Percentiles rank a stretch among this genome's conserved stretches.
These are phyloP conservation scores for Plecturocebus donacophilus DNA, from an alignment of 2,113 vertebrate species.

Conservation along the genomic window DNA sequence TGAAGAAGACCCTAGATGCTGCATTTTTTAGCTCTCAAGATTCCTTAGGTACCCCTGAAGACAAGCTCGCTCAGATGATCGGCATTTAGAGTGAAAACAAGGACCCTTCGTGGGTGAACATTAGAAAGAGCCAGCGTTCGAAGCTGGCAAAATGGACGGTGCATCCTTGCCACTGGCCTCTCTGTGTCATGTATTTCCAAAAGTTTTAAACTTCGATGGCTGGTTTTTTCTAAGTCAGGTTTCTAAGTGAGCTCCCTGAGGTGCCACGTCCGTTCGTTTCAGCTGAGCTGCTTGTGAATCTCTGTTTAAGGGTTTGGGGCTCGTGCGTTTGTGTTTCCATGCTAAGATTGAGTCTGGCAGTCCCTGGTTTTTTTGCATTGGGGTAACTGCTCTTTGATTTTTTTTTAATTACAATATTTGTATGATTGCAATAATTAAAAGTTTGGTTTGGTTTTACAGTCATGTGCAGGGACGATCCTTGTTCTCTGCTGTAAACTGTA, in stretches of 20 bases:
- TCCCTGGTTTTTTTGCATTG: conserved; percentile 73
- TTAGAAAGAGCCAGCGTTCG: conserved; percentile 51
- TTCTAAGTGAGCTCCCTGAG: conserved; percentile 72
- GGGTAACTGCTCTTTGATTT: conserved; percentile 72
- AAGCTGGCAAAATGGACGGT: conserved; percentile 49
- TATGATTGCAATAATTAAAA: conserved; percentile 58
- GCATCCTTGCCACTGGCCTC: conserved; percentile 56
- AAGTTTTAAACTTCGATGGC: conserved; percentile 66
- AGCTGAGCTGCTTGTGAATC: conserved; percentile 21
- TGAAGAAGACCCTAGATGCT: conserved; percentile 77
- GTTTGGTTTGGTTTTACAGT: conserved; percentile 79
- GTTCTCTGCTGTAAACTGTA: conserved; percentile 70
- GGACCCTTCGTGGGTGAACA: conserved; percentile 1
- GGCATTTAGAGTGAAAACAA: conserved; percentile 47
- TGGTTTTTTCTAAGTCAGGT: conserved; percentile 75
- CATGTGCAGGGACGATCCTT: conserved; percentile 64
- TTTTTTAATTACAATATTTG: conserved; percentile 64
- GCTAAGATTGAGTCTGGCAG: conserved; percentile 66
- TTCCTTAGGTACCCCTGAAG: conserved; percentile 65
- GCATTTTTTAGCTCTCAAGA: conserved; percentile 73
- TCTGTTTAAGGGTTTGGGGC: conserved; percentile 17
- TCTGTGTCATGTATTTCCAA: conserved; percentile 58
- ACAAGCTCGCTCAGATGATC: background rate
- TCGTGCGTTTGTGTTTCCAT: conserved; percentile 55
- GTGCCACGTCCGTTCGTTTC: conserved; percentile 61